These are phyloP conservation scores for Todus mexicanus DNA, from an alignment of 2,797 vertebrate genomes.

Conservation along the genomic window DNA sequence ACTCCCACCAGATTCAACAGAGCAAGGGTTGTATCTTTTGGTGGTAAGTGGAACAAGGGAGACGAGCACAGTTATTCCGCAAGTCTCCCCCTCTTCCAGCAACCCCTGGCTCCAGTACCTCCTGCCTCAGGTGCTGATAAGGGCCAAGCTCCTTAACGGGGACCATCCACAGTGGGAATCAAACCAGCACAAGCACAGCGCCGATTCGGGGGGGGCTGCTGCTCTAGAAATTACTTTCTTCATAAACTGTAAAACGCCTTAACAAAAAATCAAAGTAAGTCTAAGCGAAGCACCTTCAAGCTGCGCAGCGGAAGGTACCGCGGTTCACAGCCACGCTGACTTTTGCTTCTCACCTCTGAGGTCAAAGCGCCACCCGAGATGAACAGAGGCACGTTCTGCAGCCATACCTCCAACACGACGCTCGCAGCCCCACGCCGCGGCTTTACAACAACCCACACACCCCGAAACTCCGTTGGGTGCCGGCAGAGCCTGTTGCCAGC, in stretches of 20 bases:
- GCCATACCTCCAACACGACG: accelerated
- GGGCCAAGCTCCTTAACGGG: background rate
- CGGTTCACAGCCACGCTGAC: background rate
- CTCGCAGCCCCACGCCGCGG: accelerated
- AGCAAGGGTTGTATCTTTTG: background rate
- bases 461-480: no score
- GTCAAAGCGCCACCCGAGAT: background rate
- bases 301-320: no score
- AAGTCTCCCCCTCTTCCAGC: background rate
- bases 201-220: background rate
- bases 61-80: background rate
- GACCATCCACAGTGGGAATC: background rate
- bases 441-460: background rate
- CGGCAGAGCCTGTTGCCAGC: accelerated
- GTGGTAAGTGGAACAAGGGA: background rate
- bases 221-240: background rate
- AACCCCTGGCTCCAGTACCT: background rate
- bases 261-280: background rate
- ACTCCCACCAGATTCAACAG: background rate
- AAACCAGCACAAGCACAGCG: background rate
- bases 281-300: accelerated
- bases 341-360: background rate
- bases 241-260: background rate
- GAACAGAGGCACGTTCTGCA: background rate
- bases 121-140: background rate